phyloP scores from a whole-genome alignment of 37 sponge, comb jelly and placozoan genomes.

The Geodia barretti region DNA sequence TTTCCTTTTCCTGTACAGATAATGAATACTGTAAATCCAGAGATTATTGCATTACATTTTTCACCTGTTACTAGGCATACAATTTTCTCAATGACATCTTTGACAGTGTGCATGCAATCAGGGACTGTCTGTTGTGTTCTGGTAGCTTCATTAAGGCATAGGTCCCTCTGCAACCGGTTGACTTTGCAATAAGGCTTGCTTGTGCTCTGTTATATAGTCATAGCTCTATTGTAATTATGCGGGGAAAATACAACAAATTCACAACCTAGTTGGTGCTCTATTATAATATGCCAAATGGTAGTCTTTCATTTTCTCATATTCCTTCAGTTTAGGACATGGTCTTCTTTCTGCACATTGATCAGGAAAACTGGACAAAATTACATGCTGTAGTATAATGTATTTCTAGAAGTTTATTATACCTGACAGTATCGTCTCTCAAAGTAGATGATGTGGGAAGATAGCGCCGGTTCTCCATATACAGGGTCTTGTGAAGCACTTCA shows the following conservation, averaged over 20 bases:
- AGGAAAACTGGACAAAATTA: not conserved
- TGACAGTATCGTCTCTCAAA: not conserved
- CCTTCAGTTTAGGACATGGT: conserved; percentile 7
- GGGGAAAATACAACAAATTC: not conserved
- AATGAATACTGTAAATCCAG: not conserved
- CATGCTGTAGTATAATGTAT: not conserved
- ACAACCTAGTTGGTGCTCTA: not conserved
- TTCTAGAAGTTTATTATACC: not conserved
- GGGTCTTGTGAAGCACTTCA: conserved; percentile 8
- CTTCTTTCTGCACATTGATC: not conserved
- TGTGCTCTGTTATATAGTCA: too few species aligned
- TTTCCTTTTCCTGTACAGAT: not conserved
- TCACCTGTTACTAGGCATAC: conserved; percentile 17
- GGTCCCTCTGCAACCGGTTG: conserved; percentile 38
- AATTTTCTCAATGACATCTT: conserved; percentile 24
- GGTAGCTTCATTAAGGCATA: conserved; percentile 21
- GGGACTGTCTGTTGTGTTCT: conserved; percentile 29
- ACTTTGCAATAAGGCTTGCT: not conserved
- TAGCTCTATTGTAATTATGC: not conserved
- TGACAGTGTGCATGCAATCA: conserved; percentile 39
- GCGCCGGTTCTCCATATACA: not conserved
- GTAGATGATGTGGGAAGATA: not conserved
- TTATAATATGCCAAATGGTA: not conserved
- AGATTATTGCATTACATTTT: not conserved
- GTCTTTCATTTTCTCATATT: not conserved